Base-by-base conservation (phyloP, 2,113 vertebrate genomes). In the Struthio camelus region DNA sequence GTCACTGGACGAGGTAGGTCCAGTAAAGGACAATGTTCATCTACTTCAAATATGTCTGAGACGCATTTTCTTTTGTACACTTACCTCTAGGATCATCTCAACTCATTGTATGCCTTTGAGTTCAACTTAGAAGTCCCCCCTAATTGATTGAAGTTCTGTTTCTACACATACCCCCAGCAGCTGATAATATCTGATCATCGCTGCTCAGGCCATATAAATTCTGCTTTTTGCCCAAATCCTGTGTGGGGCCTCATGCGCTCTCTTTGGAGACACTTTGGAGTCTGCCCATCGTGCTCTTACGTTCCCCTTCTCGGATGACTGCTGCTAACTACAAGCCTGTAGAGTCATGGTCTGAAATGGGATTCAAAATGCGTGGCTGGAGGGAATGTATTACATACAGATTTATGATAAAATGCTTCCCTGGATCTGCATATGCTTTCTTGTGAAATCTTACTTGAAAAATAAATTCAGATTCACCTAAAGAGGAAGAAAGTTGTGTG, bases 391-490 rank as follows among this genome's bases (percentile, higher is more conserved):
- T 59, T 83, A 11, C 20, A 3, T 69, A 51, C 6, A 2, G 10
- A 38, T 25, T 53, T 81, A 7, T 76, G 53, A 59, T 69, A 82
- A 89, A 82, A 48, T 84, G 40, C 44, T 48, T 53, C 51, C 80
- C 25, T 69, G n/a, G 3, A 1, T n/a, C 8, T 48, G 16, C 2
- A 0, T 51, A 19, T 77, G 20, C n/a, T 87, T 59, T 91, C 44
- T 56, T 8, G 14, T 73, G 48, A 89, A 66, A 70, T 53, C 25
- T 89, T 80, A 1, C 58, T 90, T 79, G 72, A 94, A 93, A 95
- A 95, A 90, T 65, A 27, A 71, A 85, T 80, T 91, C 27, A 50
- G 14, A 85, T 94, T 94, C 87, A 14, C 58, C 27, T 77, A 82
- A 94, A 53, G 32, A 66, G 38, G 36, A 89, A 72, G 50, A 81